These are phyloP conservation scores for Pristionchus entomophagus DNA, from an alignment of 2,888 invertebrate species.

Conservation along the genomic window DNA sequence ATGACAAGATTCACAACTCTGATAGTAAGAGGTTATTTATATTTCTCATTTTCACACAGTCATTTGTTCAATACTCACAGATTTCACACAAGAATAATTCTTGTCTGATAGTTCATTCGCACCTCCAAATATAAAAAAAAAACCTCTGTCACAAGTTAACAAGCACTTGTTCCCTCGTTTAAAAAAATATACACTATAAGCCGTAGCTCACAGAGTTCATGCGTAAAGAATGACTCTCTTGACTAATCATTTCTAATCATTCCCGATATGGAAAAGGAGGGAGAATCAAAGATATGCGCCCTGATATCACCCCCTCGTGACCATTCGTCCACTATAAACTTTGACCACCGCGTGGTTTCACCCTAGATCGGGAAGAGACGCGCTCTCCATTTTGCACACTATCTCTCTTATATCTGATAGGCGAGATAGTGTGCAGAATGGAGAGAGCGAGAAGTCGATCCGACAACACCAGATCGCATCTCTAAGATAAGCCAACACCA, in stretches of 20 bases:
- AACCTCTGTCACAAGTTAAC: too few species aligned
- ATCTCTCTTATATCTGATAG: too few species aligned
- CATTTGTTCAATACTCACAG: too few species aligned
- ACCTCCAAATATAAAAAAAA: too few species aligned
- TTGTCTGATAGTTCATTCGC: too few species aligned
- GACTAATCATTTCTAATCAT: neutral
- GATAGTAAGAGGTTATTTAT: neutral
- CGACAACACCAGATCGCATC: neutral
- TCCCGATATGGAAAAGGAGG: neutral
- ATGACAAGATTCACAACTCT: conserved; percentile 27
- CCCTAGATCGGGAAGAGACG: too few species aligned
- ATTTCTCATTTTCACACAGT: neutral
- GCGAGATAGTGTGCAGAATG: too few species aligned
- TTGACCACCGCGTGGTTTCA: neutral
- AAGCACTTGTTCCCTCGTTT: too few species aligned
- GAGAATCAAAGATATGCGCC: neutral
- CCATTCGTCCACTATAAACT: neutral
- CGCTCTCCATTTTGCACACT: too few species aligned
- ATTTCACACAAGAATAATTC: neutral
- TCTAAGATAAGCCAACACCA: neutral
- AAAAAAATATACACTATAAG: too few species aligned
- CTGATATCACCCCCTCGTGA: neutral
- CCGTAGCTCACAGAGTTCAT: too few species aligned
- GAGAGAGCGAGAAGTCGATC: too few species aligned
- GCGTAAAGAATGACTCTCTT: neutral